A percentile compares a stretch with the other conserved stretches of the same genome.
Evolutionary conservation across 2,888 invertebrate species (phyloP).

Genomic region (Cremastinae sp.): DNA sequence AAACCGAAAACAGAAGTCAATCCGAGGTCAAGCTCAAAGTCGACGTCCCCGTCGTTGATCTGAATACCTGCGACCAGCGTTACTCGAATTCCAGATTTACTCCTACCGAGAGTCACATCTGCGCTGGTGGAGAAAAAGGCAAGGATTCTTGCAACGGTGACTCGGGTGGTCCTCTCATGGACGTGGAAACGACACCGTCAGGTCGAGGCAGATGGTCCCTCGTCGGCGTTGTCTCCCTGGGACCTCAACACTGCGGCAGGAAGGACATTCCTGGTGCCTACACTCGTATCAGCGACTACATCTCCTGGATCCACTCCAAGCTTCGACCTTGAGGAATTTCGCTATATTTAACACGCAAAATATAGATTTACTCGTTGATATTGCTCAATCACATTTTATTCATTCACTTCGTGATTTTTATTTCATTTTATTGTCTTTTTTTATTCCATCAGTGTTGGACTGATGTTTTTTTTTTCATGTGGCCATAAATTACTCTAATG

Average conservation of each 20-base stretch:
- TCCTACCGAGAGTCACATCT: slow-evolving; percentile 82
- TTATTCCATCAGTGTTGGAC: no score
- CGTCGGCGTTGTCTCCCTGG: slow-evolving; percentile 85
- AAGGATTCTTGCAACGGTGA: slow-evolving; percentile 89
- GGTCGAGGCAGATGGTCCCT: slow-evolving; percentile 79
- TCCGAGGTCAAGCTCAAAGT: slow-evolving; percentile 83
- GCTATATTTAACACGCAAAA: no score
- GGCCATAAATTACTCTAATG: no score
- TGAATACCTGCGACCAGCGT: slow-evolving; percentile 81
- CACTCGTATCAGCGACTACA: slow-evolving; percentile 82
- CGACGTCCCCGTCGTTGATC: slow-evolving; percentile 80
- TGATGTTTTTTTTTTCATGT: no score
- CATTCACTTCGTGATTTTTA: no score
- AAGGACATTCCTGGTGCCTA: slow-evolving; percentile 84
- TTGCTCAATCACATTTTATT: no score
- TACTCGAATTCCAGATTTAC: slow-evolving; percentile 81
- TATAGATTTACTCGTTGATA: no score
- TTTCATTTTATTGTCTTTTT: no score
- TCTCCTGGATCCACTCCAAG: slow-evolving; percentile 82
- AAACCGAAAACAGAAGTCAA: slow-evolving; percentile 81
- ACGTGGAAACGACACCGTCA: slow-evolving; percentile 52
- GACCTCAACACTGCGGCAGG: slow-evolving; percentile 81
- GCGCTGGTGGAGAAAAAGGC: slow-evolving; percentile 86
- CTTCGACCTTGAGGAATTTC: slow-evolving; percentile 68
- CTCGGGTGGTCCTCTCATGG: slow-evolving; percentile 89